These are phyloP conservation scores for Hormaphis cornu DNA, from an alignment of 1,140 invertebrate species.

Conservation along the genomic window DNA sequence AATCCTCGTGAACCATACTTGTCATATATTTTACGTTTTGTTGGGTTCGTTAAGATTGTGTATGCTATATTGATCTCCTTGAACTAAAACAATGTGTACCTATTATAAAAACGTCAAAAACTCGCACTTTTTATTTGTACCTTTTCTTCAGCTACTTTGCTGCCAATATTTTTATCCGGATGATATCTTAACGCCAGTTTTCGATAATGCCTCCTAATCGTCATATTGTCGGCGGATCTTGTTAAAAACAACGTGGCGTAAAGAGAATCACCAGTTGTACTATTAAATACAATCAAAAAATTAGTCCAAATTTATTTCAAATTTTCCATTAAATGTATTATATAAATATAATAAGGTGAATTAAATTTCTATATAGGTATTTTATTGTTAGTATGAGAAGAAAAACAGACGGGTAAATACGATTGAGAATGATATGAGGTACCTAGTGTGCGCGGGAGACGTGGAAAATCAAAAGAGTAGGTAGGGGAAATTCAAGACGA, in stretches of 20 bases:
- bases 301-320: too few relatives aligned
- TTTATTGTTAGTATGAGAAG: too few relatives aligned
- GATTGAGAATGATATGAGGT: too few relatives aligned
- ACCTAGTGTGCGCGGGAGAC: too few relatives aligned
- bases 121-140: too few relatives aligned
- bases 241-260: constrained; percentile 74
- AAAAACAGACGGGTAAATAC: too few relatives aligned
- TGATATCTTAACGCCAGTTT: constrained; percentile 86
- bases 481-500: too few relatives aligned
- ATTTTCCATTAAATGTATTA: too few relatives aligned
- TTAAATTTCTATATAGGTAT: too few relatives aligned
- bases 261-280: constrained; percentile 78
- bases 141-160: constrained; percentile 81
- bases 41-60: constrained; percentile 76
- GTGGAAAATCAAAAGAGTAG: too few relatives aligned
- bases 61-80: constrained; percentile 89
- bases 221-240: constrained; percentile 79
- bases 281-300: constrained; percentile 46
- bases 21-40: constrained; percentile 90
- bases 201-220: constrained; percentile 86
- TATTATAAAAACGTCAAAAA: too few relatives aligned
- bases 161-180: constrained; percentile 91
- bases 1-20: constrained; percentile 88
- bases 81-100: constrained; percentile 53
- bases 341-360: too few relatives aligned